Evolutionary conservation across 2,797 vertebrate species (phyloP), one percentile per base, ranked within the genome.

Genomic region (Chelon auratus): DNA sequence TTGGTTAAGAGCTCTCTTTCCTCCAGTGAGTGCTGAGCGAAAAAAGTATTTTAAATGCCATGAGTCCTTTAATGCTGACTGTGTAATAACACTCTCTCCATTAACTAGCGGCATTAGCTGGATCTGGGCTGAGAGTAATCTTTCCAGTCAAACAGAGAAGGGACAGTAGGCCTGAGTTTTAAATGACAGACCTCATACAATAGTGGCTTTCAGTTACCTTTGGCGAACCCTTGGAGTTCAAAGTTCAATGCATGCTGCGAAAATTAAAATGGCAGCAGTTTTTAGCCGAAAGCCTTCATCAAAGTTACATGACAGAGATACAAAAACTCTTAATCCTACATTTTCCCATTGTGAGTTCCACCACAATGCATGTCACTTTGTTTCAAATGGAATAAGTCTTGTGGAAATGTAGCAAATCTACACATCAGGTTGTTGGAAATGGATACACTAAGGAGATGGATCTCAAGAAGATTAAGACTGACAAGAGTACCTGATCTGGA

Each of bases 291-390:
- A 42, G 40, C 6, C 17, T 18, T 83, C 66, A 77, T 79, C n/a
- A 79, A 61, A 78, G 51, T 77, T 76, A 67, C 53, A 76, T 58
- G 59, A 54, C n/a, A 17, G 18, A 40, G 50, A 56, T 37, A 60
- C 40, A 66, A 33, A 12, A 50, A 43, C 57, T 53, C 42, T 43
- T 65, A 36, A 51, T 67, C 61, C 42, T 45, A 50, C 59, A 68
- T 68, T 50, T 20, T 72, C 22, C 2, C 3, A 5, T 10, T 55
- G 22, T 26, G 1, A 77, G 48, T 61, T 66, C 39, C 37, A 39
- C 3, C 22, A 24, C 36, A 9, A 62, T 24, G 36, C 30, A 54
- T 77, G 72, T 70, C 73, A 53, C 54, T 59, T 75, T 51, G 52
- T 58, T 55, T 76, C 22, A 57, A 51, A 61, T 58, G 43, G 43